phyloP scores from a whole-genome alignment of 2,113 vertebrate genomes.

The Drymodes brunneopygia region DNA sequence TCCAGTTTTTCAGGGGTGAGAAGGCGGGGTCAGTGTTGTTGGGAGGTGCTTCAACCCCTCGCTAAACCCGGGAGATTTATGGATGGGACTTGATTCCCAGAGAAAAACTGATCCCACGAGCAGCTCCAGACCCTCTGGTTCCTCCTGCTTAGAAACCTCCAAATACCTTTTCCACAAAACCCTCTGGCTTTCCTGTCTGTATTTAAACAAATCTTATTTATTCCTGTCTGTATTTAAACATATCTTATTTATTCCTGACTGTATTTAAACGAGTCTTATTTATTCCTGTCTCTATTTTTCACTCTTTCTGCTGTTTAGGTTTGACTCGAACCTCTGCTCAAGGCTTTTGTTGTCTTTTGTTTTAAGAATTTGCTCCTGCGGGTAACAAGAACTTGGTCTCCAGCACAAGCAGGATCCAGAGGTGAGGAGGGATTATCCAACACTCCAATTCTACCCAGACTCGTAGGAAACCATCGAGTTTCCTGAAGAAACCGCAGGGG shows the following conservation, averaged over 20 bases:
- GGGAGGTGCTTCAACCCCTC: background rate
- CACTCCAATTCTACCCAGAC: background rate
- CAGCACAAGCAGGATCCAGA: background rate
- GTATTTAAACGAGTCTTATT: background rate
- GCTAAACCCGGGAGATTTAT: accelerated
- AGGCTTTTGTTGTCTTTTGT: background rate
- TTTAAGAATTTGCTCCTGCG: background rate
- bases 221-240: background rate
- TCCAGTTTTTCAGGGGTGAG: background rate
- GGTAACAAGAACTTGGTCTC: background rate
- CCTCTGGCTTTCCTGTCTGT: background rate
- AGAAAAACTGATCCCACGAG: background rate
- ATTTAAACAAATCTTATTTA: background rate
- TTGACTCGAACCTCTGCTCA: background rate
- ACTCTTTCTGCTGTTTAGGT: background rate
- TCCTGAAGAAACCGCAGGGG: background rate
- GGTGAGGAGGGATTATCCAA: background rate
- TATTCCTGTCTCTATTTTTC: background rate
- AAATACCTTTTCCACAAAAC: background rate
- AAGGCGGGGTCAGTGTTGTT: background rate
- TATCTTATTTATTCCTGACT: too few relatives aligned
- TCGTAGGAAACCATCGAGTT: background rate
- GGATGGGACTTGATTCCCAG: background rate
- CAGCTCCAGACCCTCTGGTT: background rate
- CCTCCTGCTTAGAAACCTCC: background rate